phyloP scores from a whole-genome alignment of 2,888 invertebrate species.

The Drosophila leonis region DNA sequence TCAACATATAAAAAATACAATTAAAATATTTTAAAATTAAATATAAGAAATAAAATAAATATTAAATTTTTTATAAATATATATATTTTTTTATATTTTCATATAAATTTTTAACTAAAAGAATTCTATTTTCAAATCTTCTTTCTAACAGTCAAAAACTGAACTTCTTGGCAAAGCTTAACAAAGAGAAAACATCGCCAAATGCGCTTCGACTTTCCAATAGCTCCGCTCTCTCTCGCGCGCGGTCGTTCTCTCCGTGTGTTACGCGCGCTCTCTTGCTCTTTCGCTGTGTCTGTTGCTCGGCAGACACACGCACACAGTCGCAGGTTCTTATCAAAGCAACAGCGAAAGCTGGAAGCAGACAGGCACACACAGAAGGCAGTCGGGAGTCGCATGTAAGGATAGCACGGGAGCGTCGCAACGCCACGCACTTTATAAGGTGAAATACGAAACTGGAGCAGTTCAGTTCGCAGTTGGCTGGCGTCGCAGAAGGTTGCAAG shows the following conservation, averaged over 20 bases:
- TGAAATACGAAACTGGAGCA: conserved; percentile 76
- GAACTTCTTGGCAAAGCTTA: conserved; percentile 32
- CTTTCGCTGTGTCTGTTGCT: conserved; percentile 6
- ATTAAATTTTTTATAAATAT: not conserved
- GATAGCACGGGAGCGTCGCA: conserved; percentile 65
- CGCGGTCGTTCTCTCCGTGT: conserved; percentile 14
- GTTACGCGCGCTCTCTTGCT: conserved; percentile 13
- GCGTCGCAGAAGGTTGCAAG: conserved; percentile 78
- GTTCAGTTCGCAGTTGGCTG: conserved; percentile 83
- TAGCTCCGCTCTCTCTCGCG: conserved; percentile 31
- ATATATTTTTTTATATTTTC: not conserved
- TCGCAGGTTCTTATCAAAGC: conserved; percentile 65
- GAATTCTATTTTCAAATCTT: conserved; percentile 27
- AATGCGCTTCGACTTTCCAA: conserved; percentile 43
- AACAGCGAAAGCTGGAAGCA: conserved; percentile 66
- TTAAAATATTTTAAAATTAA: not conserved
- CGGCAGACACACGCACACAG: conserved; percentile 45
- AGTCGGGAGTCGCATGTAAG: conserved; percentile 61
- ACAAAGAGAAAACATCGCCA: conserved; percentile 28
- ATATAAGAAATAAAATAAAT: not conserved
- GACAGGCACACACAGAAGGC: conserved; percentile 16
- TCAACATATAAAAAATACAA: not conserved
- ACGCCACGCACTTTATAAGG: conserved; percentile 65
- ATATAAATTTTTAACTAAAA: not conserved
- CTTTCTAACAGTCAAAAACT: conserved; percentile 21